Conservation (phyloP, 2,797 vertebrate genomes). For the Kryptopterus vitreolus region DNA sequence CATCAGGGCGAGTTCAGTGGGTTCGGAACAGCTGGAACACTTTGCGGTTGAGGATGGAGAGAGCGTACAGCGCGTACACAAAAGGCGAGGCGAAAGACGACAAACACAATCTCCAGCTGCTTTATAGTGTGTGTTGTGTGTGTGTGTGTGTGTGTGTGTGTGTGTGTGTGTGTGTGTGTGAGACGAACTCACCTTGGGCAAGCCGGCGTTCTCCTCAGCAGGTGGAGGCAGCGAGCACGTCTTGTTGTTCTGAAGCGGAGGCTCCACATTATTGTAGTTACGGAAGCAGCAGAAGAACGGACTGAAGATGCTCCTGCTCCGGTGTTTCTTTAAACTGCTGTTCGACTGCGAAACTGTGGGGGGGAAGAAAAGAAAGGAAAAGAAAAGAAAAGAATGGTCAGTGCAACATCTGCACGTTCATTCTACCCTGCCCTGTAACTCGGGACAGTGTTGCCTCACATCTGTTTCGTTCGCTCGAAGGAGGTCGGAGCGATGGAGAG, state of each 20-base stretch:
- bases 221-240: constrained; percentile 81
- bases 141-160: too few relatives aligned
- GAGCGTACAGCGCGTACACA: constrained; percentile 54
- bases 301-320: constrained; percentile 93
- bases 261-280: constrained; percentile 92
- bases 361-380: neutral
- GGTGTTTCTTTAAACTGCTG: constrained; percentile 94
- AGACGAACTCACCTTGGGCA: constrained; percentile 83
- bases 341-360: constrained; percentile 90
- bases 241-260: constrained; percentile 82
- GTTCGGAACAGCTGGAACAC: constrained; percentile 80
- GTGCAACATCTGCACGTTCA: constrained; percentile 51
- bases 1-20: constrained; percentile 74
- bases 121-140: too few relatives aligned
- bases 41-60: constrained; percentile 67
- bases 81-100: constrained; percentile 35
- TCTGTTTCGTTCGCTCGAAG: constrained; percentile 36
- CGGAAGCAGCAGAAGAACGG: constrained; percentile 99
- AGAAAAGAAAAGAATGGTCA: constrained; percentile 6
- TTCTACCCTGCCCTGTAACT: constrained; percentile 55
- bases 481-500: constrained; percentile 37
- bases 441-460: constrained; percentile 46
- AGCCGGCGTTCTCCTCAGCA: constrained; percentile 91
- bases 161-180: too few relatives aligned
- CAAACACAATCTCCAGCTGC: constrained; percentile 58